Base-by-base conservation (phyloP, 2,797 vertebrate species). In the Momotus momota region DNA sequence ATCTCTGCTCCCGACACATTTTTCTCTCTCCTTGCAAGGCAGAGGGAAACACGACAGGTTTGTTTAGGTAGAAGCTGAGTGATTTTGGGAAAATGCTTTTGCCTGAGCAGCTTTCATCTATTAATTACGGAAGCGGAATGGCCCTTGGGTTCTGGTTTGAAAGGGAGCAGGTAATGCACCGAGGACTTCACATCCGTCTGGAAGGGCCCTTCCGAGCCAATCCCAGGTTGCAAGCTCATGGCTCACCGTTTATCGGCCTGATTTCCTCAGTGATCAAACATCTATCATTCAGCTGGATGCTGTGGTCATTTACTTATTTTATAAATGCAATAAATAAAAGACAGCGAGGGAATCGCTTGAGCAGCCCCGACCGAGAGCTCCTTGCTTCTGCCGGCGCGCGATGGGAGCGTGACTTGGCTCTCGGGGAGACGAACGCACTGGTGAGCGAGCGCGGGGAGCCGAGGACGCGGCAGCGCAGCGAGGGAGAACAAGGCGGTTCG, bases 101-200 rank as follows among this genome's bases (percentile, higher is more conserved):
- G 92, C 91, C 83, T 45, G 26, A 22, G 54, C 95, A 13, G 40
- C 95, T 97, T 94, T 72, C 96, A 62, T 67, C 85, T 92, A 60
- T 97, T 98, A 96, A 97, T 97, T 97, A 97, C 96, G 92, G 94
- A 62, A 88, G 92, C 60, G 23, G 74, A 70, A 72, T 93, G 93
- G 79, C 95, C 92, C 90, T 88, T 97, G 46, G 91, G 78, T 93
- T 96, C 90, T 89, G 40, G 31, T 26, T 81, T 78, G 88, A 67
- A 84, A 73, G 41, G 16, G 51, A 75, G 75, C 21, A 73, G 62
- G 75, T 84, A 48, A 46, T 75, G 9, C 31, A 21, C 55, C 26
- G 57, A 77, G 89, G 93, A 66, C 46, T 43, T 85, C 87, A 83
- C 94, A 86, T 93, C 72, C 26, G 95, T 81, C 46, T 67, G 92